phyloP scores from a whole-genome alignment of 2,888 invertebrate species.

The Macrosiphum euphorbiae region DNA sequence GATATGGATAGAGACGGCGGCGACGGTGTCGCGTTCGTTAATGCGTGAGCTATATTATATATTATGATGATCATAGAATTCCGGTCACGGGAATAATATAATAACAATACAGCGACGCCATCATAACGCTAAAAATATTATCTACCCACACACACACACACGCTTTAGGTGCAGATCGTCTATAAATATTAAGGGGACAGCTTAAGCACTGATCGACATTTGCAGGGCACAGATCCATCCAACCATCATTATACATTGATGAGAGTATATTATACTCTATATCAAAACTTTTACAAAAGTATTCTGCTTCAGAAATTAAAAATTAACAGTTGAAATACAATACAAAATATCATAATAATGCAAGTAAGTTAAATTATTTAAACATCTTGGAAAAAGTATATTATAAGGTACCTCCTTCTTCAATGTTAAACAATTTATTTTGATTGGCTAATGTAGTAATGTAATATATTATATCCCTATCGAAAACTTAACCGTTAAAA shows the following conservation, averaged over 20 bases:
- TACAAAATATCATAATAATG: not conserved
- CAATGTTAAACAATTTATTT: not conserved
- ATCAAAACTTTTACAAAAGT: not conserved
- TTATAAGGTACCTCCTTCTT: not conserved
- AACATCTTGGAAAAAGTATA: not conserved
- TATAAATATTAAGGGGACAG: not conserved
- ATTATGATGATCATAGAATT: not conserved
- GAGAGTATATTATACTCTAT: not conserved
- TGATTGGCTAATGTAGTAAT: not conserved
- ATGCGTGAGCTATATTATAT: conserved; percentile 23
- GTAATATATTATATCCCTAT: not conserved
- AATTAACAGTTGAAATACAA: not conserved
- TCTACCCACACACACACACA: not conserved
- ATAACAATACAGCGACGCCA: not conserved
- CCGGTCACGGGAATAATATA: conserved; percentile 45
- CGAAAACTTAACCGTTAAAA: not conserved
- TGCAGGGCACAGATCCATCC: not conserved
- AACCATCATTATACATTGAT: not conserved
- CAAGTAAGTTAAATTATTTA: not conserved
- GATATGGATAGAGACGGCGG: not conserved
- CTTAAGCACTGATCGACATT: not conserved
- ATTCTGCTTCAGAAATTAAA: not conserved
- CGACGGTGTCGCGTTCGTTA: conserved; percentile 32
- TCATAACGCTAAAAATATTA: not conserved
- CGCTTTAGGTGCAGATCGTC: not conserved